phyloP scores from a whole-genome alignment of 30 jellyfish, hydroid and myxozoan genomes.

The Aurelia sp. region DNA sequence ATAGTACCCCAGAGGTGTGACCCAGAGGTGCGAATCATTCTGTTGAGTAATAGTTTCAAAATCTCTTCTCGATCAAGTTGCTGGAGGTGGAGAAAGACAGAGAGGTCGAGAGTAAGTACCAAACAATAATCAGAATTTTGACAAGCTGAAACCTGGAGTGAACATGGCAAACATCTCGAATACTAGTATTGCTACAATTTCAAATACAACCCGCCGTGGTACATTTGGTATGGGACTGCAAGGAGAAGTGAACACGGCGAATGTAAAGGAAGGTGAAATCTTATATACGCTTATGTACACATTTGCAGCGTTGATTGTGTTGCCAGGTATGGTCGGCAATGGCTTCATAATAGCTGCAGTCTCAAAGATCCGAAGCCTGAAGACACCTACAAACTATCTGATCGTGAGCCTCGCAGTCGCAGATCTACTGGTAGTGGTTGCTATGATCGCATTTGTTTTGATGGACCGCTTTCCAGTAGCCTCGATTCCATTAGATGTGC shows the following conservation, averaged over 20 bases:
- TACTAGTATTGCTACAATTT: too few relatives aligned
- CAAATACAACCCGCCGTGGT: too few relatives aligned
- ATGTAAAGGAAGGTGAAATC: not conserved
- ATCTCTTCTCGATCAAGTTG: too few relatives aligned
- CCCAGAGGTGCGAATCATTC: too few relatives aligned
- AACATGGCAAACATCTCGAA: too few relatives aligned
- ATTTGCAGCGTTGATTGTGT: slow-evolving; percentile 47
- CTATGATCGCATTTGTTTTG: slow-evolving; percentile 63
- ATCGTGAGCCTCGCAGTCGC: slow-evolving; percentile 84
- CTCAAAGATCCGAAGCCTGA: slow-evolving; percentile 39
- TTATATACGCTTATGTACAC: slow-evolving; percentile 45
- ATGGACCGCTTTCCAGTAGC: slow-evolving; percentile 48
- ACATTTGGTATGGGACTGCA: too few relatives aligned
- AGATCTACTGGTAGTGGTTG: slow-evolving; percentile 70
- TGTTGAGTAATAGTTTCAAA: too few relatives aligned
- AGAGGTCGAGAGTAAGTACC: too few relatives aligned
- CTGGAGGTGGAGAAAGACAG: too few relatives aligned
- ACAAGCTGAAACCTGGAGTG: too few relatives aligned
- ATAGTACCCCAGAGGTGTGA: too few relatives aligned
- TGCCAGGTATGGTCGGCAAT: slow-evolving; percentile 83
- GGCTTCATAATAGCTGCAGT: slow-evolving; percentile 61
- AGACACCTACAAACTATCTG: slow-evolving; percentile 82
- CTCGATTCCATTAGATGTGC: slow-evolving; percentile 40
- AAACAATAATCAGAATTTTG: too few relatives aligned
- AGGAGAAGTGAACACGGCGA: not conserved